These are phyloP conservation scores for Hypomecis punctinalis DNA, from an alignment of 2,888 invertebrate genomes.

Conservation along the genomic window DNA sequence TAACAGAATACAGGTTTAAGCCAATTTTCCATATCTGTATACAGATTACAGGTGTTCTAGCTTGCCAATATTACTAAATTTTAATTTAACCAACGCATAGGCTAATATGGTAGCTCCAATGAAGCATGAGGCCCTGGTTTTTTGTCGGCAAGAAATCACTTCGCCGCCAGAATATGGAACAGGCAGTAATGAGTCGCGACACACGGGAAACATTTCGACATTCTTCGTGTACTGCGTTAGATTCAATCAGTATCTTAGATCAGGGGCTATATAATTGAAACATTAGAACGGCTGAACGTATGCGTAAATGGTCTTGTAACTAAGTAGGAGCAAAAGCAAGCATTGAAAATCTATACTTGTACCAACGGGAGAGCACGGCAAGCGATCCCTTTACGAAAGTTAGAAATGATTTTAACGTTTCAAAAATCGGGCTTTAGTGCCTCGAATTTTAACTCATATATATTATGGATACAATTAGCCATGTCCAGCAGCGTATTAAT, in stretches of 20 bases:
- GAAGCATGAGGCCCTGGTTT: conserved; percentile 33
- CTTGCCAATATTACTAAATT: neutral
- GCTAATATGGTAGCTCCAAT: conserved; percentile 23
- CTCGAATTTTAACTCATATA: too few species aligned
- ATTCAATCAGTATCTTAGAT: conserved; percentile 10
- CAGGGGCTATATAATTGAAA: neutral
- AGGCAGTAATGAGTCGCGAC: conserved; percentile 31
- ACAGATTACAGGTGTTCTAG: neutral
- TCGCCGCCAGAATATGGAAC: conserved; percentile 35
- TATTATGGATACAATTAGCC: too few species aligned
- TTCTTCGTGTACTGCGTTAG: conserved; percentile 13
- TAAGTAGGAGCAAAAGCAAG: too few species aligned
- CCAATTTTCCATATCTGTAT: neutral
- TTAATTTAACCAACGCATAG: conserved; percentile 8
- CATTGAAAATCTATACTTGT: too few species aligned
- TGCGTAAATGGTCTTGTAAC: too few species aligned
- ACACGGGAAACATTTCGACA: conserved; percentile 42
- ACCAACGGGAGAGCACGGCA: too few species aligned
- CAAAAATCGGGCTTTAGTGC: too few species aligned
- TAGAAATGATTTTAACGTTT: too few species aligned
- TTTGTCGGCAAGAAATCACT: conserved; percentile 30
- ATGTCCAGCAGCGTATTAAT: too few species aligned
- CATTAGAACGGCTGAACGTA: too few species aligned
- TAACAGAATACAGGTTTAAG: too few species aligned
- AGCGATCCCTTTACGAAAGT: too few species aligned